phyloP scores from a whole-genome alignment of 2,888 invertebrate species.

The Deilephila porcellus region DNA sequence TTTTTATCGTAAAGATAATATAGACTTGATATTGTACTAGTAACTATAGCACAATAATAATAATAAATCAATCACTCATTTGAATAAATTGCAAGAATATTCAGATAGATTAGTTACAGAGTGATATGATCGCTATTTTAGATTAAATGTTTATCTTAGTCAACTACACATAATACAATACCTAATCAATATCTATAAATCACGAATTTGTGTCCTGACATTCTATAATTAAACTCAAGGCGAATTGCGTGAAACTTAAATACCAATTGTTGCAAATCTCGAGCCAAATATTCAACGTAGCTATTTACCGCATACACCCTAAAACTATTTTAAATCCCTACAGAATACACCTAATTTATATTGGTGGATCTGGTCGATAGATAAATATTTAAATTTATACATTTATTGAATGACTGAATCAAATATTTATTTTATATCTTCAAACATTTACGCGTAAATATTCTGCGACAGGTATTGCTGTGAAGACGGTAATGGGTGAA shows the following conservation, averaged over 20 bases:
- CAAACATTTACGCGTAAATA: neutral
- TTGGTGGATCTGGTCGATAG: neutral
- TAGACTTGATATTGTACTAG: neutral
- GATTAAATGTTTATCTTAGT: neutral
- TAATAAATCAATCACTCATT: no score
- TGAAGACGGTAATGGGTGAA: slow-evolving; percentile 4
- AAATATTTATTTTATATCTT: neutral
- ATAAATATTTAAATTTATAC: neutral
- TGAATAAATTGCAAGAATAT: no score
- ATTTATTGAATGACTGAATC: neutral
- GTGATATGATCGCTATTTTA: neutral
- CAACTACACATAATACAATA: neutral
- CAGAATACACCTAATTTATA: neutral
- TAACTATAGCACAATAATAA: no score
- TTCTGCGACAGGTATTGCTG: neutral
- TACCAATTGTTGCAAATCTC: slow-evolving; percentile 3
- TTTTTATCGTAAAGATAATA: neutral
- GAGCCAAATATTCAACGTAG: neutral
- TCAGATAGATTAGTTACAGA: slow-evolving; percentile 1
- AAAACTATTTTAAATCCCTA: neutral
- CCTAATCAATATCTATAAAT: neutral
- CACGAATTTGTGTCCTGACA: slow-evolving; percentile 6
- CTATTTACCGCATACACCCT: neutral
- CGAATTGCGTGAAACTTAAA: slow-evolving; percentile 1
- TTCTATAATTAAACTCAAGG: slow-evolving; percentile 6